A percentile compares a stretch with the other conserved stretches of the same genome.
phyloP scores from a whole-genome alignment of 2,888 invertebrate species.

The Eledone cirrhosa region DNA sequence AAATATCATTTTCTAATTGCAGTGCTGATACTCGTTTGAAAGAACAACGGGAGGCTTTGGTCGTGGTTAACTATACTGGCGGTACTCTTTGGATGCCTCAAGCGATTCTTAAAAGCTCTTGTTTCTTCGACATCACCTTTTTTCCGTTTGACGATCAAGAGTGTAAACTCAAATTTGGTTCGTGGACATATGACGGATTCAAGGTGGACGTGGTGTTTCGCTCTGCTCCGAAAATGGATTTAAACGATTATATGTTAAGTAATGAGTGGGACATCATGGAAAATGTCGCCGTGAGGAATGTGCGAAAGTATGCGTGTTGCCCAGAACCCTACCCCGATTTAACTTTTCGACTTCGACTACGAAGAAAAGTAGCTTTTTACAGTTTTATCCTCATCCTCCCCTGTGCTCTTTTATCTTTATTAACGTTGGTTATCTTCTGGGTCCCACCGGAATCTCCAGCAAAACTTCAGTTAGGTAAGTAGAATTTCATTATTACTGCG shows the following conservation, averaged over 20 bases:
- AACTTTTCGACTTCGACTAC: conserved; percentile 59
- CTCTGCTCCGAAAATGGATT: conserved; percentile 45
- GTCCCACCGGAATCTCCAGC: conserved; percentile 68
- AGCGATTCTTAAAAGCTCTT: conserved; percentile 64
- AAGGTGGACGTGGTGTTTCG: conserved; percentile 58
- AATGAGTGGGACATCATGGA: conserved; percentile 65
- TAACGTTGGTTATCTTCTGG: conserved; percentile 67
- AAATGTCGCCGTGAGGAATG: conserved; percentile 56
- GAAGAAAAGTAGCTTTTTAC: conserved; percentile 63
- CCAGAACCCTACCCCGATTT: conserved; percentile 63
- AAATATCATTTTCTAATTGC: conserved; percentile 32
- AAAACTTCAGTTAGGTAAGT: conserved; percentile 66
- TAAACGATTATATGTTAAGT: conserved; percentile 60
- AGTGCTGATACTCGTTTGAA: conserved; percentile 66
- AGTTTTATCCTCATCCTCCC: conserved; percentile 66
- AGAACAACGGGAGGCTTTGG: conserved; percentile 64
- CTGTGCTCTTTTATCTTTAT: conserved; percentile 64
- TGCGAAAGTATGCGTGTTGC: conserved; percentile 63
- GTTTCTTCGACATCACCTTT: conserved; percentile 64
- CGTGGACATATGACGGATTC: conserved; percentile 65
- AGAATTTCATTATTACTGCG: not conserved
- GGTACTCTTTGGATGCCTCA: conserved; percentile 61
- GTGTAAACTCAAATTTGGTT: conserved; percentile 65
- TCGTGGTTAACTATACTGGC: conserved; percentile 57
- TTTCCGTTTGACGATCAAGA: conserved; percentile 66